phyloP scores from a whole-genome alignment of 2,888 invertebrate species.

The Ellobium chinense region DNA sequence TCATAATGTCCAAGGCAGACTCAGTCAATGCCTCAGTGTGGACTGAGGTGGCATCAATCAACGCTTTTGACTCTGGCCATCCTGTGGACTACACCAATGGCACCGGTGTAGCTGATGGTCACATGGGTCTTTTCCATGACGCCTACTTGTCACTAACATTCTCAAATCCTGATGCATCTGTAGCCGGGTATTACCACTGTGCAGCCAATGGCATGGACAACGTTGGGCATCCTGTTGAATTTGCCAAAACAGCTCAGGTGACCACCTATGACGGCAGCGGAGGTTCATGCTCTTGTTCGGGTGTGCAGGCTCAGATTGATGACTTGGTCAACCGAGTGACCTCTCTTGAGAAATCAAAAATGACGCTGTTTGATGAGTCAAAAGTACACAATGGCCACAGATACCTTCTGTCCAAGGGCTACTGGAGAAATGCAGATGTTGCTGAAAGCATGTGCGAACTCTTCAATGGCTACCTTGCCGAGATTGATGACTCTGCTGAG shows the following conservation, averaged over 20 bases:
- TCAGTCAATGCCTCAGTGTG: neutral
- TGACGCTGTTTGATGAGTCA: neutral
- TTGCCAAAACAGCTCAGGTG: neutral
- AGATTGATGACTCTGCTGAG: conserved; percentile 3
- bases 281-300: neutral
- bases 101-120: neutral
- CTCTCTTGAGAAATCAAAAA: neutral
- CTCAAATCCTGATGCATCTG: neutral
- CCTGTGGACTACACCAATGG: neutral
- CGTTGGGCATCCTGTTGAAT: neutral
- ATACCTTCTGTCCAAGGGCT: neutral
- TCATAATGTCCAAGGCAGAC: neutral
- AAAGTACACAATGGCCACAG: neutral
- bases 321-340: neutral
- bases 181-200: neutral
- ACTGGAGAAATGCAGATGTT: neutral
- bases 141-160: neutral
- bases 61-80: neutral
- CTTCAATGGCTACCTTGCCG: conserved; percentile 8
- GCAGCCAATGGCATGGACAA: neutral
- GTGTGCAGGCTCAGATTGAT: neutral
- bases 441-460: neutral
- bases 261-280: neutral
- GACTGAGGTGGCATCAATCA: neutral
- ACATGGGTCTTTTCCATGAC: neutral